These are phyloP conservation scores for Apodemus agrarius DNA, from an alignment of 2,797 vertebrate species.

Conservation along the genomic window DNA sequence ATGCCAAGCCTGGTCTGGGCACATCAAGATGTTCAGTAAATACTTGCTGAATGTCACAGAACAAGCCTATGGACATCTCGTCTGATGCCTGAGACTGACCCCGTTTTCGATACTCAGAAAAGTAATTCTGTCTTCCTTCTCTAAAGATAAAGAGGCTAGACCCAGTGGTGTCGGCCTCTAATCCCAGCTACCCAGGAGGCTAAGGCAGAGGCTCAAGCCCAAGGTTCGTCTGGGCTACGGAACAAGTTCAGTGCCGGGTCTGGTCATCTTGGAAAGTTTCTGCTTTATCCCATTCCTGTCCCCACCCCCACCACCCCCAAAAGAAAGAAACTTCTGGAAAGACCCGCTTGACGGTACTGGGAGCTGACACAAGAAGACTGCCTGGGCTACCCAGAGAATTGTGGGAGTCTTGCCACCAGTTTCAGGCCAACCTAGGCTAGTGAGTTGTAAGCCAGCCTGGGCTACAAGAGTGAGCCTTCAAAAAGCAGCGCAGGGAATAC, in stretches of 20 bases:
- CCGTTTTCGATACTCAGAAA: slow-evolving; percentile 32
- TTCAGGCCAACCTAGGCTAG: not conserved
- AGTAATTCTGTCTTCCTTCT: slow-evolving; percentile 31
- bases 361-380: not conserved
- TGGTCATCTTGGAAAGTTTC: not conserved
- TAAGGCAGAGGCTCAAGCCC: not conserved
- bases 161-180: not conserved
- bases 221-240: not conserved
- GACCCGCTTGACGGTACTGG: not conserved
- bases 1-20: not conserved
- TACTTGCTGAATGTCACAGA: not conserved
- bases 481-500: not conserved
- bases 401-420: not conserved
- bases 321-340: not conserved
- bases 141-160: slow-evolving; percentile 37
- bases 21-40: not conserved
- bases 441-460: not conserved
- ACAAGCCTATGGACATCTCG: not conserved
- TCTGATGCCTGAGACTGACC: not conserved
- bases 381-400: not conserved
- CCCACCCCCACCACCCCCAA: too few relatives aligned
- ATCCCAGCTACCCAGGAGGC: not conserved
- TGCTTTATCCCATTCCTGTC: not conserved
- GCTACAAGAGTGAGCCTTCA: not conserved
- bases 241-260: not conserved